Evolutionary conservation across 53 echinoderm and acorn worm genomes (phyloP).

Genomic region (Antedon mediterranea): DNA sequence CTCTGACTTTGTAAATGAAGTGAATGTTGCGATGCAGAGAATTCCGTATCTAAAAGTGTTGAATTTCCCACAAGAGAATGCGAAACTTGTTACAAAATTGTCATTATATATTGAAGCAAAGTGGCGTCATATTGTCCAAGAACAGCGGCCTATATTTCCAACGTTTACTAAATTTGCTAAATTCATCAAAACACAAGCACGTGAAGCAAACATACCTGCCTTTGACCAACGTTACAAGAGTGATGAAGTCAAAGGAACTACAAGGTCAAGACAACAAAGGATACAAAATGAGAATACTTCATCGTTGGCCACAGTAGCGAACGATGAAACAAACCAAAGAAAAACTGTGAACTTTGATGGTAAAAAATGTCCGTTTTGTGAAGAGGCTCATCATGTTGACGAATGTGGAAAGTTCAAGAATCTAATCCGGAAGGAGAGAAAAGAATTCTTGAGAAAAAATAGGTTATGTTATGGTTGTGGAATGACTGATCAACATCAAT

Average conservation of each 20-base stretch:
- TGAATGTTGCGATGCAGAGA: neutral
- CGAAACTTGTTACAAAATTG: constrained; percentile 19
- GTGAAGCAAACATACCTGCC: too few species aligned
- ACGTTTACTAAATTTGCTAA: too few species aligned
- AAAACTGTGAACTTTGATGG: too few species aligned
- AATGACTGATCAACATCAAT: neutral
- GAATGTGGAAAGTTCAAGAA: neutral
- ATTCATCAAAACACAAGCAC: too few species aligned
- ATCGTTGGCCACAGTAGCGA: neutral
- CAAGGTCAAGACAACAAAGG: too few species aligned
- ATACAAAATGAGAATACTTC: neutral
- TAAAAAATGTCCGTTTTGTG: neutral
- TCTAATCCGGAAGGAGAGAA: neutral
- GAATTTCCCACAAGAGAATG: constrained; percentile 29
- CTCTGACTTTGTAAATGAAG: constrained; percentile 17
- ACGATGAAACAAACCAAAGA: too few species aligned
- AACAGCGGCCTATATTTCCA: too few species aligned
- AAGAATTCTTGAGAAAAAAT: neutral
- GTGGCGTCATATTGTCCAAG: too few species aligned
- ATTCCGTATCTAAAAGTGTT: constrained; percentile 18
- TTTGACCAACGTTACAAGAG: too few species aligned
- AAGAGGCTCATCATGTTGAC: neutral
- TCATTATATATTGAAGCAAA: too few species aligned
- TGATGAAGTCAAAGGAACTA: too few species aligned
- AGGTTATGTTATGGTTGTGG: neutral